Base-by-base conservation (phyloP, 2,888 invertebrate species). In the Platynereis dumerilii region DNA sequence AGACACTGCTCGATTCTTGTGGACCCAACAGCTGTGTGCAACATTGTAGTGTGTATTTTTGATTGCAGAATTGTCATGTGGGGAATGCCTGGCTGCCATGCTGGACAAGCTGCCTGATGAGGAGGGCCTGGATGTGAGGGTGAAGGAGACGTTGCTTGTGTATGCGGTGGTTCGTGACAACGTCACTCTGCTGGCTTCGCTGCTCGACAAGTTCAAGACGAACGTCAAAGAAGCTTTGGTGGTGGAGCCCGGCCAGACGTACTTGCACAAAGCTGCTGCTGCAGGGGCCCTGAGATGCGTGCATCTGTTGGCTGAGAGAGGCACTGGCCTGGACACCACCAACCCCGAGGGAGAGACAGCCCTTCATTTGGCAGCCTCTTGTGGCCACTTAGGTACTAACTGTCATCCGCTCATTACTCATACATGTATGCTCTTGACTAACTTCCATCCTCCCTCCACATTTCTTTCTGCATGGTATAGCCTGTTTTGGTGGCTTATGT, bases 291-390 rank as follows among this genome's bases (percentile, higher is more conserved):
- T 52, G 26, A 29, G 34, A 34, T 61, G 61, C 44, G 52, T 61
- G 26, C 15, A 34, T 24, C 12, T 24, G 24, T 22, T 61, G 27
- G 20, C 54, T 12, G 60, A 60, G 26, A 29, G 42, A 39, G 61
- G 61, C 15, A 54, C 61, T 7, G 26, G 39, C n/a, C 42, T 52
- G 24, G 52, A 61, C 27, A 34, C 27, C 24, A 15, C 39, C 3
- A 61, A 61, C 55, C 53, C 48, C 28, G 61, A 61, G 12, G 61
- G 61, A 24, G 61, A 61, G 55, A 45, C 61, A 2, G 39, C 61
- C 2, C n/a, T 61, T 2, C 61, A 61, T n/a, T 42, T 61, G 34
- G 61, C 61, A 2, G 61, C 61, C 2, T 53, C 61, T 39, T 53
- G 54, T 27, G 61, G 61, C 26, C 55, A 61, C 55, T 34, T 34